Evolutionary conservation across 1,140 invertebrate species (phyloP), one percentile per base, ranked within the genome.

Genomic region (Tetragonula clypearis): DNA sequence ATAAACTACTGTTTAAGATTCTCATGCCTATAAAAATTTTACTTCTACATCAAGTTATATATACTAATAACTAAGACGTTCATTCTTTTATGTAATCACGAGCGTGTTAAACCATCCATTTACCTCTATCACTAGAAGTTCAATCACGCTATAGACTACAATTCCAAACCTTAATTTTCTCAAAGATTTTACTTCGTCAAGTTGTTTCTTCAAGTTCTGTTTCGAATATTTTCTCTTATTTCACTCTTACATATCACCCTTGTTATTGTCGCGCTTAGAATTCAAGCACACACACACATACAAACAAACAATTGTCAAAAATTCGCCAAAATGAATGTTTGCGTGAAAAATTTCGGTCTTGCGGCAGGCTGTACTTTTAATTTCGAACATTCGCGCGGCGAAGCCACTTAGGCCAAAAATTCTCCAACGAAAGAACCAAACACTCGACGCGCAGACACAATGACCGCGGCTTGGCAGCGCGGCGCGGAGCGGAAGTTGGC

Each of bases 371-470:
- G 26, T 19, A 41, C 11, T 23, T 23, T 19, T 35, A 49, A 71
- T 71, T 71, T 71, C 41, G 4, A 71, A 23, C 12, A 49, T 1
- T 49, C 21, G 35, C 71, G 73, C 19, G 26, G 21, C 41, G 41
- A 49, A 49, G 41, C 9, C 68, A 41, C 30, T 69, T 41, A 19
- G 41, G 26, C 17, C 9, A 30, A 41, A 69, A 23, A 69, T 41
- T 23, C 30, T 23, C 1, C 19, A 35, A 56, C n/a, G 17, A 35
- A 62, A 62, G 30, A 77, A 62, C 21, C 49, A 76, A 76, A 77
- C 30, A 62, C 74, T 76, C 19, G 2, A 23, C 21, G 75, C 41
- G 9, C 55, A 76, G 74, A 76, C 56, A 76, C 19, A 60, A 77
- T 77, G 56, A 12, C 30, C 68, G 68, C 4, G 35, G 58, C 74